These are phyloP conservation scores for Kradibia gibbosae DNA, from an alignment of 1,140 invertebrate species.

Conservation along the genomic window DNA sequence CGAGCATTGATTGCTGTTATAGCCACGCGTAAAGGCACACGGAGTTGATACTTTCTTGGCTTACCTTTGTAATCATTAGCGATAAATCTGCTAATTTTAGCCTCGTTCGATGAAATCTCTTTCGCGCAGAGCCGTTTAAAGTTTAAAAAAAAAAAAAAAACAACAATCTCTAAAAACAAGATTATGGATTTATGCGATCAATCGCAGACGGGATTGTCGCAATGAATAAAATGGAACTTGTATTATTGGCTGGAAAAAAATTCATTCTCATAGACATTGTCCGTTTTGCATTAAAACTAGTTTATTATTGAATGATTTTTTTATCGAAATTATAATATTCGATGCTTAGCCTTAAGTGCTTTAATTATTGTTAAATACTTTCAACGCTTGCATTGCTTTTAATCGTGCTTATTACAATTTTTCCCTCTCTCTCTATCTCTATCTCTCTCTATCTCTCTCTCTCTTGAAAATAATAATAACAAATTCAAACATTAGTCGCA, in stretches of 20 bases:
- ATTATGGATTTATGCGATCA: background rate
- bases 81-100: background rate
- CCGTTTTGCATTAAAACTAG: background rate
- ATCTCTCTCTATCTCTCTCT: no score
- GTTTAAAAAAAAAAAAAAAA: no score
- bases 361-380: no score
- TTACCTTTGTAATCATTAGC: background rate
- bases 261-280: background rate
- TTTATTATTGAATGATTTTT: background rate
- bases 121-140: background rate
- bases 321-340: background rate
- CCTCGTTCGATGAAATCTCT: background rate
- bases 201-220: background rate
- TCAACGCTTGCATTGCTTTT: no score
- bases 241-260: background rate
- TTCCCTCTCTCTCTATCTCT: no score
- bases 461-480: no score
- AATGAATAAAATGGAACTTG: background rate
- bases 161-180: background rate
- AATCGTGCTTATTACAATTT: no score
- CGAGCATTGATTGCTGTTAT: no score
- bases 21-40: no score
- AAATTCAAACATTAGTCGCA: no score
- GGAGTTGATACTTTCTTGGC: no score
- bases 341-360: background rate